A percentile compares a stretch with the other conserved stretches of the same genome.
These are phyloP conservation scores for Drosophila antonietae DNA, from an alignment of 2,888 invertebrate species.

Conservation along the genomic window DNA sequence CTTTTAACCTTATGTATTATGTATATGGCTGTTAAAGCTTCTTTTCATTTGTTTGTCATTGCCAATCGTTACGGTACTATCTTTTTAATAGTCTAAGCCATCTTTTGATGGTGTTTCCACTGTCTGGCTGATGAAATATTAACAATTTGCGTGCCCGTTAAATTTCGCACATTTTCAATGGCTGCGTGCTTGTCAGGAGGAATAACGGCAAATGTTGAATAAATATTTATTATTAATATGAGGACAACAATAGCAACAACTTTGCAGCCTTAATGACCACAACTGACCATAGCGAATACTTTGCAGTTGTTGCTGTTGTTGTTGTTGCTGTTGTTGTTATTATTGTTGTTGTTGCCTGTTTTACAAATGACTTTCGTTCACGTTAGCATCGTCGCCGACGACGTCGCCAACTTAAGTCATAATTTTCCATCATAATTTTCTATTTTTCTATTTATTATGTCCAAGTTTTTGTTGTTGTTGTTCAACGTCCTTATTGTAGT, in stretches of 20 bases:
- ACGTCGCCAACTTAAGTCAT: conserved; percentile 64
- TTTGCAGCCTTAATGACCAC: conserved; percentile 51
- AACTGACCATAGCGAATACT: conserved; percentile 45
- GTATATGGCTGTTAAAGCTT: neutral
- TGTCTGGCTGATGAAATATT: conserved; percentile 51
- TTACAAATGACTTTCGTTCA: conserved; percentile 68
- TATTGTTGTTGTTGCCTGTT: conserved; percentile 15
- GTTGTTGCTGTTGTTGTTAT: neutral
- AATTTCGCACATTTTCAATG: conserved; percentile 37
- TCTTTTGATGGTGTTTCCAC: conserved; percentile 5
- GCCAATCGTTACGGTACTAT: conserved; percentile 11
- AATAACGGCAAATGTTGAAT: conserved; percentile 24
- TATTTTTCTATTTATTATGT: conserved; percentile 64
- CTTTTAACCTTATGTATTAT: neutral
- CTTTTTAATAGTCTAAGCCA: conserved; percentile 4
- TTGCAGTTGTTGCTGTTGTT: conserved; percentile 11
- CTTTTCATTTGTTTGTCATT: neutral
- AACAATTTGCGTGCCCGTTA: conserved; percentile 56
- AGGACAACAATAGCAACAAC: conserved; percentile 18
- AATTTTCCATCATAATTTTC: conserved; percentile 74
- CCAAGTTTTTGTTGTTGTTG: conserved; percentile 41
- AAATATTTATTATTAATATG: conserved; percentile 55
- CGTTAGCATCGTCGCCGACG: conserved; percentile 54
- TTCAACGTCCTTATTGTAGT: conserved; percentile 36
- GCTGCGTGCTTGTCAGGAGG: conserved; percentile 17